phyloP scores from a whole-genome alignment of 1,140 invertebrate species.

The Aphaenogaster ashmeadi region DNA sequence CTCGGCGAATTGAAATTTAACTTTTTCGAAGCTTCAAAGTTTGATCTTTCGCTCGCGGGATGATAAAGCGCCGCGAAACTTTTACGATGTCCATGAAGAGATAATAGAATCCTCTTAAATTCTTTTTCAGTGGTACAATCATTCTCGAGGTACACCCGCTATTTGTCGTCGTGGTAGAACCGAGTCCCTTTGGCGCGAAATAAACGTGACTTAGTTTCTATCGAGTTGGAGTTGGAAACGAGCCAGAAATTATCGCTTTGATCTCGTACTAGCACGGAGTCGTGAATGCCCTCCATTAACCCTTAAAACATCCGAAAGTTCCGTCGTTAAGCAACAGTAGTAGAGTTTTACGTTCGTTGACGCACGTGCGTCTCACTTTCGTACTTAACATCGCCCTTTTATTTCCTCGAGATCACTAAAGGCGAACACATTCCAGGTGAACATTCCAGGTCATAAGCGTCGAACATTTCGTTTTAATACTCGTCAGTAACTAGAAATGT shows the following conservation, averaged over 20 bases:
- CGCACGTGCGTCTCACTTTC: constrained; percentile 21
- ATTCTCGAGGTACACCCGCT: background rate
- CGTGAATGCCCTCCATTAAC: constrained; percentile 32
- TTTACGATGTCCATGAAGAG: background rate
- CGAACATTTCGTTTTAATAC: background rate
- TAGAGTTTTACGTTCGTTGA: constrained; percentile 28
- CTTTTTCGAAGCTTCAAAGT: background rate
- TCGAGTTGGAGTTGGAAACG: constrained; percentile 18
- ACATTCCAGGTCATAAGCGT: background rate
- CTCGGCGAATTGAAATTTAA: constrained; percentile 27
- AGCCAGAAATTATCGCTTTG: constrained; percentile 56
- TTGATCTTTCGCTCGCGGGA: background rate
- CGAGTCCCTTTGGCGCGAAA: constrained; percentile 19
- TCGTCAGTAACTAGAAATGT: background rate
- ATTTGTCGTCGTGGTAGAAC: constrained; percentile 1
- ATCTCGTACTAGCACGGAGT: background rate
- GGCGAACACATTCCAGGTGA: background rate
- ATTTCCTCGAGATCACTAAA: background rate
- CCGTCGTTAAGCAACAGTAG: constrained; percentile 4
- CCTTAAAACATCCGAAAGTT: constrained; percentile 47
- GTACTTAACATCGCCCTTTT: background rate
- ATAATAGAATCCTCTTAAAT: constrained; percentile 2
- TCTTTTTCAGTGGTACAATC: constrained; percentile 1
- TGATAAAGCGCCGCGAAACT: background rate
- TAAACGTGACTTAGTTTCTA: constrained; percentile 22